Evolutionary conservation across 2,797 vertebrate species (phyloP).

Genomic region (Linurgus olivaceus): DNA sequence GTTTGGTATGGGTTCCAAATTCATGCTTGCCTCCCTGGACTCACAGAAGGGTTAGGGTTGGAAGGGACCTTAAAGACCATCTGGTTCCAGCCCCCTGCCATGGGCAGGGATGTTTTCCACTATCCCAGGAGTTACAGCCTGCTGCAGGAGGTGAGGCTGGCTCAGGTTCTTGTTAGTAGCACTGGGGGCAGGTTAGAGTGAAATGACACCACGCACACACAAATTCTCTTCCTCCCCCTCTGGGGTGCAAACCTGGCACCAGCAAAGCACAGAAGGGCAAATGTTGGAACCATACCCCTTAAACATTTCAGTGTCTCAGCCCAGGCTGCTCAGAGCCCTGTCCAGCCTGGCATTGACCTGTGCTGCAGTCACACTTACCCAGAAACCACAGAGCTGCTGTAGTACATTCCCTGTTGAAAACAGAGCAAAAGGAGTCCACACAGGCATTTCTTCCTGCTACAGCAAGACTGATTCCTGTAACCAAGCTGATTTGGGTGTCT

Average conservation of each 20-base stretch:
- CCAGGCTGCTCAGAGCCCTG: not conserved
- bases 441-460: not conserved
- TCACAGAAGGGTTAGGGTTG: not conserved
- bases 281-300: not conserved
- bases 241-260: not conserved
- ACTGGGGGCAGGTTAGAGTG: not conserved
- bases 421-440: not conserved
- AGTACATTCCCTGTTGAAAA: not conserved
- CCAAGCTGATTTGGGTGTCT: not conserved
- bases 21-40: fast-evolving
- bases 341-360: not conserved
- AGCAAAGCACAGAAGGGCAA: not conserved
- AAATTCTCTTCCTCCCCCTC: not conserved
- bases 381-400: not conserved
- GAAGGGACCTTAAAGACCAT: not conserved
- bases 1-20: not conserved
- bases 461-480: not conserved
- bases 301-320: not conserved
- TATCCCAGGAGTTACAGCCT: not conserved
- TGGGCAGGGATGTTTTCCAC: not conserved
- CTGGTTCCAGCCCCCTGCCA: not conserved
- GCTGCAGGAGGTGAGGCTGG: not conserved
- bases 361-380: not conserved
- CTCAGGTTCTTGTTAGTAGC: not conserved
- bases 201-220: not conserved